Percentiles rank a stretch among this genome's conserved stretches.
Evolutionary conservation across 2,888 invertebrate genomes (phyloP).

Genomic region (Clanis bilineata): DNA sequence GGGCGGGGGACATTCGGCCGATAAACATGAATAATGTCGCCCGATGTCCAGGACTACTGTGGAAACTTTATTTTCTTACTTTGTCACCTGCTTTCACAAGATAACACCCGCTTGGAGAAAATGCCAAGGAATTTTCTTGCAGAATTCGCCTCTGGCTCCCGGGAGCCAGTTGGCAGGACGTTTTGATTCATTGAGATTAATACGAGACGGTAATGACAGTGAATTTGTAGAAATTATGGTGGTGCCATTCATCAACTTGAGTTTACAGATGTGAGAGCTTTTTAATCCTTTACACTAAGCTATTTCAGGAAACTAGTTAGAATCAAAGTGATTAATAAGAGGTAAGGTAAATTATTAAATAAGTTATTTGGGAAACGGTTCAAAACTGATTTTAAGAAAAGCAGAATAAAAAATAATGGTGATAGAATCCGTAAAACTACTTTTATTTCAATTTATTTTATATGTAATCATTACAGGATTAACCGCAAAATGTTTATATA

Average conservation of each 20-base stretch:
- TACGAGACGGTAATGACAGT: slow-evolving; percentile 46
- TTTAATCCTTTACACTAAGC: neutral
- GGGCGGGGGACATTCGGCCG: slow-evolving; percentile 42
- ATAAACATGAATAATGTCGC: slow-evolving; percentile 79
- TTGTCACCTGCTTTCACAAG: slow-evolving; percentile 68
- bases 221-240: slow-evolving; percentile 36
- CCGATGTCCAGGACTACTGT: slow-evolving; percentile 64
- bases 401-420: too few relatives aligned
- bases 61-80: slow-evolving; percentile 44
- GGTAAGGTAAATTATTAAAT: too few relatives aligned
- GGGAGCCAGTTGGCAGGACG: slow-evolving; percentile 26
- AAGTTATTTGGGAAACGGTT: too few relatives aligned
- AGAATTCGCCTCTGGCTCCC: slow-evolving; percentile 28
- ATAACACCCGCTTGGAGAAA: slow-evolving; percentile 46
- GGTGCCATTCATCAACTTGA: slow-evolving; percentile 11
- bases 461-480: too few relatives aligned
- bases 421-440: too few relatives aligned
- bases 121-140: slow-evolving; percentile 26
- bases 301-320: neutral
- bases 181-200: slow-evolving; percentile 57
- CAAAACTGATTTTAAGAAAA: too few relatives aligned
- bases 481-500: too few relatives aligned
- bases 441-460: too few relatives aligned
- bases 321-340: too few relatives aligned
- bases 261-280: neutral